Evolutionary conservation across 2,888 invertebrate species (phyloP), one percentile per base, ranked within the genome.

Genomic region (Smittia sp.): DNA sequence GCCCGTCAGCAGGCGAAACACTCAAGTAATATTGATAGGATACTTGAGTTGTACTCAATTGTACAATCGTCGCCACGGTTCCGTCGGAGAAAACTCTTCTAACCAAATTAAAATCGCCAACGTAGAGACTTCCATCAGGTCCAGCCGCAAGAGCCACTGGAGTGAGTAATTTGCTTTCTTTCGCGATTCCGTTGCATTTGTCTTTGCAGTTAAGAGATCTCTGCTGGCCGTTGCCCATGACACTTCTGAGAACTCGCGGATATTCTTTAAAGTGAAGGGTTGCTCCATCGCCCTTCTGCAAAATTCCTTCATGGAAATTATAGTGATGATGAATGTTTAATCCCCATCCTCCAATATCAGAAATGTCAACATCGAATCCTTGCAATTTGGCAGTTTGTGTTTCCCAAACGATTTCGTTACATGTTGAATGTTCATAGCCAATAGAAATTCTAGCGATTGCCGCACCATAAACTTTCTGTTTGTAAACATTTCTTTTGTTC

Each of bases 281-380:
- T 1, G 95, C 93, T 73, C 99, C 98, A 80, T 98, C 96, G 46
- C 99, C 99, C 81, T 97, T 97, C 82, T 99, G 98, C 62, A 99
- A 85, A 76, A 98, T 97, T 22, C 95, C 98, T 85, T 98, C 97
- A 80, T 97, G 94, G 86, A 96, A 96, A 82, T 99, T 98, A 83
- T 98, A 98, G 81, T 96, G 95, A 83, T 99, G 98, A 83, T 98
- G 98, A 76, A 98, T 94, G 81, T 98, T 94, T 73, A 99, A 84
- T 69, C 98, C 96, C 98, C 98, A 99, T 65, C 96, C 96, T 0
- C 98, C 98, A 73, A 98, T 93, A 80, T 97, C 96, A 0, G 98
- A 96, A 76, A 97, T 96, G 79, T 94, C 94, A 68, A 98, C 94
- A 81, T 97, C 97, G 82, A 95, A 96, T 22, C 98, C 98, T 81